phyloP scores from a whole-genome alignment of 2,888 invertebrate genomes.

The Sericinus montela region DNA sequence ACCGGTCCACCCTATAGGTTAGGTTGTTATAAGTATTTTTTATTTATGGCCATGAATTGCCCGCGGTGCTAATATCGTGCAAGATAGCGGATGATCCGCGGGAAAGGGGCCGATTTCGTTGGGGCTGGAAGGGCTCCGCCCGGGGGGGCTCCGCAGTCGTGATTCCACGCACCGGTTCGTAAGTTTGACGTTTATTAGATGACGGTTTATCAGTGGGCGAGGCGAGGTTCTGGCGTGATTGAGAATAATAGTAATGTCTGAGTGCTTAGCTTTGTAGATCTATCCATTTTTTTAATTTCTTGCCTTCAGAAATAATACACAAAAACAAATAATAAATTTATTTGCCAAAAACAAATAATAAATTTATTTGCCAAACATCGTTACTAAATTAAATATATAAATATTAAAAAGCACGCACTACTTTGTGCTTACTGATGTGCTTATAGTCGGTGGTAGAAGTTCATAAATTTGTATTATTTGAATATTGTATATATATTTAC shows the following conservation, averaged over 20 bases:
- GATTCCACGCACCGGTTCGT: constrained; percentile 54
- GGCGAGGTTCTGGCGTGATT: constrained; percentile 32
- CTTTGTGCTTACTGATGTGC: too few relatives aligned
- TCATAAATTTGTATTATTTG: too few relatives aligned
- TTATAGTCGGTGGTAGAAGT: too few relatives aligned
- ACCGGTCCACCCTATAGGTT: constrained; percentile 44
- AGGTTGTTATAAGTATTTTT: constrained; percentile 66
- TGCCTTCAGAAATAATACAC: too few relatives aligned
- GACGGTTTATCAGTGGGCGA: constrained; percentile 43
- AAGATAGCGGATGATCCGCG: constrained; percentile 64
- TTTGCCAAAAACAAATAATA: too few relatives aligned
- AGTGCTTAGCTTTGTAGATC: background rate
- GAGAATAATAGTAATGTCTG: constrained; percentile 15
- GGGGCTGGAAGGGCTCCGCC: constrained; percentile 29
- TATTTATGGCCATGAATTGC: constrained; percentile 64
- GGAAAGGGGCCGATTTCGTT: constrained; percentile 34
- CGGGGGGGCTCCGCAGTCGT: constrained; percentile 36
- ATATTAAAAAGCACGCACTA: too few relatives aligned
- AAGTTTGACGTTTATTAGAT: constrained; percentile 61
- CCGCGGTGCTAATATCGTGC: constrained; percentile 71
- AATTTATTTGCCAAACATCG: too few relatives aligned
- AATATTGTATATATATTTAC: too few relatives aligned
- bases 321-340: too few relatives aligned
- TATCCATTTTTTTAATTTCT: too few relatives aligned
- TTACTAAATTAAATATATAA: too few relatives aligned